These are phyloP conservation scores for Megalopta genalis DNA, from an alignment of 1,140 invertebrate genomes.

Conservation along the genomic window DNA sequence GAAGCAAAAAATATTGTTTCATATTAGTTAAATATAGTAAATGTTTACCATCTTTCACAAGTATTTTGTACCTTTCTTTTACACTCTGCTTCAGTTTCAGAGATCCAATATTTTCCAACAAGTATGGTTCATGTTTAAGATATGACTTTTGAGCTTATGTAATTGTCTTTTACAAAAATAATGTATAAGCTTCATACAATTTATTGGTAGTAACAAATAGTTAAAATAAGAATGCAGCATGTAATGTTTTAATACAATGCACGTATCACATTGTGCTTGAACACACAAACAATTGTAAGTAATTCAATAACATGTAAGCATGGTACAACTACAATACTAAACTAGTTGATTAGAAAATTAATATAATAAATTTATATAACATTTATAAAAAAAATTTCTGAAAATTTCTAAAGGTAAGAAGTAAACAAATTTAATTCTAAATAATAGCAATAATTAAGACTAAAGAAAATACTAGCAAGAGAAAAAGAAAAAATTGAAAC, in stretches of 20 bases:
- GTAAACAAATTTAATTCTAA: not conserved
- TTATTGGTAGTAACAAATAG: slow-evolving; percentile 2
- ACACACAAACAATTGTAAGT: slow-evolving; percentile 35
- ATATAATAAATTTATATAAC: not conserved
- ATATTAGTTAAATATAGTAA: not conserved
- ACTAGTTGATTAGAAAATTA: slow-evolving; percentile 8
- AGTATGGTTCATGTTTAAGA: slow-evolving; percentile 4
- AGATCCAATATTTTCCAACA: slow-evolving; percentile 10
- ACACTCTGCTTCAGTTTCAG: slow-evolving; percentile 24
- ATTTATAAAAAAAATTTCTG: slow-evolving; percentile 3
- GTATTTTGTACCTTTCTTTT: slow-evolving; percentile 16
- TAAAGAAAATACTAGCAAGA: not conserved
- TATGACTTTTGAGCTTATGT: slow-evolving; percentile 17
- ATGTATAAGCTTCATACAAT: slow-evolving; percentile 17
- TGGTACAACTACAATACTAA: slow-evolving; percentile 35
- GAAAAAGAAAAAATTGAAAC: not conserved
- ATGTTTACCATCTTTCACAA: not conserved
- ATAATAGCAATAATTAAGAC: not conserved
- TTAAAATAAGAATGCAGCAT: slow-evolving; percentile 26
- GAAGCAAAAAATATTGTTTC: slow-evolving; percentile 12
- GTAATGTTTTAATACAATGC: slow-evolving; percentile 45
- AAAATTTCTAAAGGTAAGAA: slow-evolving; percentile 32
- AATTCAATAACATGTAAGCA: slow-evolving; percentile 40
- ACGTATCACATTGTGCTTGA: slow-evolving; percentile 39
- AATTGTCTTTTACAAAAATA: slow-evolving; percentile 15